Evolutionary conservation across 2,797 vertebrate species (phyloP).

Genomic region (Stomatorhinus walkeri): DNA sequence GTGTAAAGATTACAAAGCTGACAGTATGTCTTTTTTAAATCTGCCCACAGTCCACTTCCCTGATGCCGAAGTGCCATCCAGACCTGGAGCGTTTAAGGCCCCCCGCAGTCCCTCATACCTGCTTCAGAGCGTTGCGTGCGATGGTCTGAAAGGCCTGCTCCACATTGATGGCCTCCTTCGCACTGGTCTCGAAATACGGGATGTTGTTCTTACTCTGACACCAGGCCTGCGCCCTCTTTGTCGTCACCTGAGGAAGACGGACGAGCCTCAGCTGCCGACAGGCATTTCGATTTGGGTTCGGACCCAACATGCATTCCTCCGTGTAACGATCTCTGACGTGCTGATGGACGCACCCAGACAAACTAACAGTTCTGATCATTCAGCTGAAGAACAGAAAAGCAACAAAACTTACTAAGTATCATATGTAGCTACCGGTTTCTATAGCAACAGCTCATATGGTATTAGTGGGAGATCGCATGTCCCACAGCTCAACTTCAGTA

Average conservation of each 20-base stretch:
- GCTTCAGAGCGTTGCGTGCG: slow-evolving; percentile 97
- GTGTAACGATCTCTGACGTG: background rate
- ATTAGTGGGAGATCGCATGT: background rate
- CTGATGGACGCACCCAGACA: background rate
- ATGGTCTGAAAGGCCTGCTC: slow-evolving; percentile 99
- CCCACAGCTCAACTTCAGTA: background rate
- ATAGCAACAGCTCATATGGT: background rate
- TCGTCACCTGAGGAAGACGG: slow-evolving; percentile 74
- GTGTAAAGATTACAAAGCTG: background rate
- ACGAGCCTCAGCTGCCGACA: background rate
- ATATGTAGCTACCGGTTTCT: background rate
- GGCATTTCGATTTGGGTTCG: background rate
- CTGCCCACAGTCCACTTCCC: background rate
- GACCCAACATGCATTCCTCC: background rate
- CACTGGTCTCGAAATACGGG: slow-evolving; percentile 98
- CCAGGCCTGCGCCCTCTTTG: slow-evolving; percentile 96
- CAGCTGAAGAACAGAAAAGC: background rate
- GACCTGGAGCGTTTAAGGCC: background rate
- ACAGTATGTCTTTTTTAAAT: background rate
- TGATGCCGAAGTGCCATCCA: background rate
- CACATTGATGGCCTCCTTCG: slow-evolving; percentile 98
- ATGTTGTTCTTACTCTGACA: slow-evolving; percentile 99
- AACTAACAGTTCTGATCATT: background rate
- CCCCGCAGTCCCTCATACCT: slow-evolving; percentile 59
- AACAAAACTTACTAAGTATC: background rate